Evolutionary conservation across 2,888 invertebrate species (phyloP).

Genomic region (Zelleria hepariella): DNA sequence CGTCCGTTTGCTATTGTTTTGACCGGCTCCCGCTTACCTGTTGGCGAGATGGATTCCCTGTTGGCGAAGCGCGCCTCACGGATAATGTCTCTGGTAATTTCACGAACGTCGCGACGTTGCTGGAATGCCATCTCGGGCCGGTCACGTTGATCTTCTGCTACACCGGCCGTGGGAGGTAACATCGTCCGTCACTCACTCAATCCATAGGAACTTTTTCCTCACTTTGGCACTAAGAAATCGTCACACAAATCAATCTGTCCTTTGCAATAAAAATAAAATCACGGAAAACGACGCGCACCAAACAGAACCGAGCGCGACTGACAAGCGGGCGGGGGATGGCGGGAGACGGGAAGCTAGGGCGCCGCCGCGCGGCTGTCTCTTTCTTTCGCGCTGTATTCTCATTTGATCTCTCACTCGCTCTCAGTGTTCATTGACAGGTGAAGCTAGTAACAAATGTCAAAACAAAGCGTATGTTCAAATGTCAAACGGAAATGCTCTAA

Average conservation of each 20-base stretch:
- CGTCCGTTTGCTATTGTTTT: constrained; percentile 48
- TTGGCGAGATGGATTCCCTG: constrained; percentile 61
- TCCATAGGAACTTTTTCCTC: constrained; percentile 36
- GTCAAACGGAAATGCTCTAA: constrained; percentile 35
- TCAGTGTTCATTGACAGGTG: constrained; percentile 49
- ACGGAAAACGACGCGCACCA: constrained; percentile 42
- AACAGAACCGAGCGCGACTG: constrained; percentile 60
- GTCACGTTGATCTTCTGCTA: constrained; percentile 61
- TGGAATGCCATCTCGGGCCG: constrained; percentile 66
- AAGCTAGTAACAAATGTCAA: constrained; percentile 46
- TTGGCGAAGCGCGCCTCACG: constrained; percentile 55
- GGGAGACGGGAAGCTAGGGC: constrained; percentile 47
- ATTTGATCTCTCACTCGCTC: constrained; percentile 34
- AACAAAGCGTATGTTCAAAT: constrained; percentile 61
- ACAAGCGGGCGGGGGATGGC: constrained; percentile 52
- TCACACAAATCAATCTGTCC: constrained; percentile 9
- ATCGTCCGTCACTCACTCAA: constrained; percentile 47
- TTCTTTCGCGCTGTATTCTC: constrained; percentile 21
- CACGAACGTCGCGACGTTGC: constrained; percentile 60
- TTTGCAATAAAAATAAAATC: constrained; percentile 29
- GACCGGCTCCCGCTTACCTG: constrained; percentile 57
- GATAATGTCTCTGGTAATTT: constrained; percentile 60
- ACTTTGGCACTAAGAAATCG: constrained; percentile 18
- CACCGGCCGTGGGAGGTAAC: constrained; percentile 67
- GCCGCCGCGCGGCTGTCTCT: constrained; percentile 52